Evolutionary conservation across 2,113 vertebrate genomes (phyloP).

Genomic region (Gobiocypris rarus): DNA sequence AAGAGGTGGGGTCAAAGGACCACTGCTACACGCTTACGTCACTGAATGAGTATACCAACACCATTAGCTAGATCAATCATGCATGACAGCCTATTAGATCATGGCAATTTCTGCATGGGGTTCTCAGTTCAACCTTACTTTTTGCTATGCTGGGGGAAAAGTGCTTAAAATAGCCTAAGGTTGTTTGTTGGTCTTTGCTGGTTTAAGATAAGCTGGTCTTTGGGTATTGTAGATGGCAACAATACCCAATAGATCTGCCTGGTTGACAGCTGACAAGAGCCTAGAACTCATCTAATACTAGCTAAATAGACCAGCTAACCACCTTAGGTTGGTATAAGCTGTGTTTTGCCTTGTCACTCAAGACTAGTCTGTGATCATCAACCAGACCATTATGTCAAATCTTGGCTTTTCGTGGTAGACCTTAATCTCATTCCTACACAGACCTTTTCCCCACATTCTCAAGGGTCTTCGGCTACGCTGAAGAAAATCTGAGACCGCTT

Average conservation of each 20-base stretch:
- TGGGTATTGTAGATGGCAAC: background rate
- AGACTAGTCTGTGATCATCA: background rate
- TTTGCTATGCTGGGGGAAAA: background rate
- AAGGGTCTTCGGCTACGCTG: constrained; percentile 6
- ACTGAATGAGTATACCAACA: constrained; percentile 7
- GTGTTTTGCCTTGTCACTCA: background rate
- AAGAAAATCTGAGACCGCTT: constrained; percentile 42
- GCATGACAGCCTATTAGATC: constrained; percentile 25
- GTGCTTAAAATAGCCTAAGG: background rate
- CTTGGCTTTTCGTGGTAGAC: constrained; percentile 28
- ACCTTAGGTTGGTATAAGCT: background rate
- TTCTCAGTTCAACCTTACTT: constrained; percentile 4
- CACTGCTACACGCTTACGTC: constrained; percentile 1
- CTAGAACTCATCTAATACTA: background rate
- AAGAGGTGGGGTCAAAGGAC: constrained; percentile 29
- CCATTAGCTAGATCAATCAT: constrained; percentile 27
- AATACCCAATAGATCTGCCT: background rate
- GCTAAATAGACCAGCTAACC: background rate
- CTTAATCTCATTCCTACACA: constrained; percentile 22
- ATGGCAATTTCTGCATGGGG: background rate
- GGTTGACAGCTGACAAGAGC: constrained; percentile 1
- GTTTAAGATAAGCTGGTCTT: constrained; percentile 11
- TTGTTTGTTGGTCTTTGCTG: background rate
- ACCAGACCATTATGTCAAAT: constrained; percentile 12
- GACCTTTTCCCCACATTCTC: constrained; percentile 14